Base-by-base conservation (phyloP, 2,888 invertebrate species). In the Tetragnatha montana region DNA sequence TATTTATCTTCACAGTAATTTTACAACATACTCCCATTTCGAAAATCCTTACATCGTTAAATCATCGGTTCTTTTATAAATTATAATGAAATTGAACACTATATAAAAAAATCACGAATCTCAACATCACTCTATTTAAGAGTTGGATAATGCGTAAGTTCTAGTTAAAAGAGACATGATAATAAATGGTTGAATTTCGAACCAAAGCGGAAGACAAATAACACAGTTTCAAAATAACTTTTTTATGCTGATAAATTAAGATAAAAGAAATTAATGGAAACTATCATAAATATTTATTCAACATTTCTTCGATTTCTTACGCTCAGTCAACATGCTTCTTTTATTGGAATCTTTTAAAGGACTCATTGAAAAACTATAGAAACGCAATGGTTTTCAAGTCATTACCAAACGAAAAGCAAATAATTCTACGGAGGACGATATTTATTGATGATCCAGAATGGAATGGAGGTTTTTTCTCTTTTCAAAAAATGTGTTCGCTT, bases 181-280 rank as follows among this genome's bases (percentile, higher is more conserved):
- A 17, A 60, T 60, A 60, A 60, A 60, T 60, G 10, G 60, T 60
- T 60, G 10, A 4, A 60, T 60, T 60, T 6, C 12, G 12, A 17
- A 3, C 6, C 12, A 7, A 10, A 4, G 60, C 60, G 10, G 60
- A 60, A 60, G 60, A 60, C 60, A 60, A 60, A 60, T 60, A 60
- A 60, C 10, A 17, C 12, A 0, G 60, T 60, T 60, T 10, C 17
- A 10, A 60, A 60, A 60, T 60, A 12, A 60, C 60, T 60, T 60
- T 60, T 35, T 60, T 60, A 60, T 60, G 60, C 60, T 60, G 60
- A 60, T 60, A 17, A 60, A 60, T 60, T 60, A 60, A 60, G 60
- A 60, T 60, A 60, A 60, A 60, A 60, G 60, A 60, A 60, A 60
- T 60, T 60, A 60, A 60, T 60, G 60, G 60, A 60, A 60, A 60